phyloP scores from a whole-genome alignment of 2,888 invertebrate species.

The Steinernema scapterisci region DNA sequence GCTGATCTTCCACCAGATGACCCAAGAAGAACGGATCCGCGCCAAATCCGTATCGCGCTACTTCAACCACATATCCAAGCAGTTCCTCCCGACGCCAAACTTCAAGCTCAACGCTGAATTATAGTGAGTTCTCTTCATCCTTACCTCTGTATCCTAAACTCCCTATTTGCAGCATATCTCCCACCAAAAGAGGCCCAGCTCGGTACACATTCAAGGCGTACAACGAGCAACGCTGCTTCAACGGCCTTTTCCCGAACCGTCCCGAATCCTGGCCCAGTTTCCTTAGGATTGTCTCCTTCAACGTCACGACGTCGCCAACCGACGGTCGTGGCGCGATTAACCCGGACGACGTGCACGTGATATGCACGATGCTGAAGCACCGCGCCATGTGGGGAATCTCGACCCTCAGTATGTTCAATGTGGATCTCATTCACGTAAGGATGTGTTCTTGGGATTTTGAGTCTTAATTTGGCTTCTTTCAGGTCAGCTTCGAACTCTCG shows the following conservation, averaged over 20 bases:
- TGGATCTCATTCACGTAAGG: conserved; percentile 25
- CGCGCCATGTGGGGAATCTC: conserved; percentile 13
- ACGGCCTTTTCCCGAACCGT: conserved; percentile 7
- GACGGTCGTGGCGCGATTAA: conserved; percentile 24
- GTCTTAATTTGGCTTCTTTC: background rate
- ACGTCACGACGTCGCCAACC: background rate
- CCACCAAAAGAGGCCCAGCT: background rate
- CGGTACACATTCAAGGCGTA: conserved; percentile 30
- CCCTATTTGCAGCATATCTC: conserved; percentile 12
- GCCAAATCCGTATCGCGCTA: conserved; percentile 14
- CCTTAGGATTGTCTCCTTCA: conserved; percentile 13
- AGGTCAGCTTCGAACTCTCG: conserved; percentile 17
- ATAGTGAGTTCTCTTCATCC: background rate
- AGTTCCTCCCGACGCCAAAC: conserved; percentile 9
- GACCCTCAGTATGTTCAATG: conserved; percentile 11
- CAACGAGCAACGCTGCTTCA: conserved; percentile 23
- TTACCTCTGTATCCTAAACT: background rate
- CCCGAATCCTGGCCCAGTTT: conserved; percentile 28
- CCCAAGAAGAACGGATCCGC: conserved; percentile 20
- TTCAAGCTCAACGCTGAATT: conserved; percentile 22
- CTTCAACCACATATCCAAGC: conserved; percentile 25
- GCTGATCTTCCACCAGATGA: conserved; percentile 27
- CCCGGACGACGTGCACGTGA: conserved; percentile 10
- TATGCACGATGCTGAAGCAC: conserved; percentile 23
- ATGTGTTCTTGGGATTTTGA: background rate